Percentiles rank a stretch among this genome's conserved stretches.
These are phyloP conservation scores for Scaptomyza flava DNA, from an alignment of 2,888 invertebrate species.

Conservation along the genomic window DNA sequence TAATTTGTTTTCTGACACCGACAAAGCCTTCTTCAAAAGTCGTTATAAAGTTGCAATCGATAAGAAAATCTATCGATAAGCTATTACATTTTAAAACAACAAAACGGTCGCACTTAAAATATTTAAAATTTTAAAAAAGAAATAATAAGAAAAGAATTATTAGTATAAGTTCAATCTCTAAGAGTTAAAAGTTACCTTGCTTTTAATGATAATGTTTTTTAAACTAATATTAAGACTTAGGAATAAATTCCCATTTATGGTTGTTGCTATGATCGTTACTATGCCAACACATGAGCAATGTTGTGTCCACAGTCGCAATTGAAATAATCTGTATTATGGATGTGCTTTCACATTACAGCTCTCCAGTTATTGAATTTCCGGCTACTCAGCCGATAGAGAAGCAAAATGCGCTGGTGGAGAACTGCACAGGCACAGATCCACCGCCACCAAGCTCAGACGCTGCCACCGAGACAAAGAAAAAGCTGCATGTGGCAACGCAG, in stretches of 20 bases:
- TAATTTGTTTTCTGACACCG: not conserved
- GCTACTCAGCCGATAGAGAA: constrained; percentile 84
- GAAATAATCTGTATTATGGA: constrained; percentile 69
- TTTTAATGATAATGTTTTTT: not conserved
- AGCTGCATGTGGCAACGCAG: constrained; percentile 80
- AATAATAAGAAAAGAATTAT: too few relatives aligned
- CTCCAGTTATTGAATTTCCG: constrained; percentile 85
- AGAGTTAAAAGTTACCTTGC: too few relatives aligned
- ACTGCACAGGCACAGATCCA: constrained; percentile 79
- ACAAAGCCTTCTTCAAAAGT: constrained; percentile 30
- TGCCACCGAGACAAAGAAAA: constrained; percentile 68
- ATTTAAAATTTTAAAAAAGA: too few relatives aligned
- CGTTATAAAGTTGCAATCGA: not conserved
- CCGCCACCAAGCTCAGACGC: constrained; percentile 59
- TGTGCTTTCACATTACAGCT: constrained; percentile 84
- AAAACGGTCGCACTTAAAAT: not conserved
- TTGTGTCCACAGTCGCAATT: constrained; percentile 13
- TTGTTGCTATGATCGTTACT: constrained; percentile 24
- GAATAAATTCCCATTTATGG: not conserved
- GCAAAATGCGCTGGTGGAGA: constrained; percentile 76
- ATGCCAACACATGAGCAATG: constrained; percentile 24
- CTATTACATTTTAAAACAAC: not conserved
- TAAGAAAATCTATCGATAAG: constrained; percentile 20
- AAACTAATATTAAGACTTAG: not conserved
- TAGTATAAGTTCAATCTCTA: too few relatives aligned